Base-by-base conservation (phyloP, 1,140 invertebrate species). In the Pseudomyrmex dendroicus region DNA sequence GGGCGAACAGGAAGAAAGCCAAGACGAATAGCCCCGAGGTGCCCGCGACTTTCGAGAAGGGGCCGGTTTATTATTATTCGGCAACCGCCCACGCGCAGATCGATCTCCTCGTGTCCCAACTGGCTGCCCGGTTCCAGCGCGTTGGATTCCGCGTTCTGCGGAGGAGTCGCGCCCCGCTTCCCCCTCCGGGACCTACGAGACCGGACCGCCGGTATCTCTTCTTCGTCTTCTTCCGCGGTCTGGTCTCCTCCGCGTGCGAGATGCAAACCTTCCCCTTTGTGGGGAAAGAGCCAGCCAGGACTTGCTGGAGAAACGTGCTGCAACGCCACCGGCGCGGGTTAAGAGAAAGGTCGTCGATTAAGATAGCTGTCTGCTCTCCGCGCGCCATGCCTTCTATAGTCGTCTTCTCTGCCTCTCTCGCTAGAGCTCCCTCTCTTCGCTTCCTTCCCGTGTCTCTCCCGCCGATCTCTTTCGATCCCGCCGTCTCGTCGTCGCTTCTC, bases 281-380 rank as follows among this genome's bases (percentile, higher is more conserved):
- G 22, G 52, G 22, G 52, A 68, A 73, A 46, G 17, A 73, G 57
- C 54, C 50, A 12, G 20, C 50, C 9, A 12, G 50, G 12, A 52
- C 84, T 62, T 73, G 63, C 63, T 73, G 82, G 61, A 84, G 82
- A 70, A 25, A 25, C 87, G 89, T 83, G 90, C 86, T 76, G 84
- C 86, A 87, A 88, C 85, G 90, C 86, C 89, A 92, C 89, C 86
- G 85, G 85, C 80, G 73, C 84, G 88, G 91, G 90, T 92, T 91
- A 91, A 92, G 88, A 86, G 89, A 91, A 89, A 91, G 92, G 92
- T 91, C 91, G 90, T 90, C 92, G 91, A 92, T 92, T 91, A 91
- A 92, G 92, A 92, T 91, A 92, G 90, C 91, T 91, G 89, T 92
- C 87, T 67, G 83, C 73, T 82, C 83, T 89, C 84, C 80, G 77